These are phyloP conservation scores for Streblospio benedicti DNA, from an alignment of 1,140 invertebrate genomes.

Conservation along the genomic window DNA sequence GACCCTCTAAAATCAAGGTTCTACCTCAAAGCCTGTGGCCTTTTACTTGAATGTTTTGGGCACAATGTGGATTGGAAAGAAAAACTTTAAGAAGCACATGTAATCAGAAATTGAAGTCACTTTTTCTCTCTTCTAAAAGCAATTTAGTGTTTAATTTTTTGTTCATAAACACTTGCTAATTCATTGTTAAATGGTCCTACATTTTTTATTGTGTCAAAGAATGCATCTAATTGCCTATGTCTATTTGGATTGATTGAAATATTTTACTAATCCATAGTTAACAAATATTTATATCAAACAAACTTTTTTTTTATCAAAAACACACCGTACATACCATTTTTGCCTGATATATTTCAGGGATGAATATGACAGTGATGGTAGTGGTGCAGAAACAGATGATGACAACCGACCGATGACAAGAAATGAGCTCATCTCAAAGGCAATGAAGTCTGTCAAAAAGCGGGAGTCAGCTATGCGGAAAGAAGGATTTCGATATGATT, in stretches of 20 bases:
- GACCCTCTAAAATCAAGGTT: too few species aligned
- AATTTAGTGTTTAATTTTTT: too few species aligned
- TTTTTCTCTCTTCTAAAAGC: too few species aligned
- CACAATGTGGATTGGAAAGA: too few species aligned
- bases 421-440: slow-evolving; percentile 39
- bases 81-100: too few species aligned
- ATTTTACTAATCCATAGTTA: too few species aligned
- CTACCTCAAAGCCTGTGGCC: too few species aligned
- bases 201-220: background rate
- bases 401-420: slow-evolving; percentile 40
- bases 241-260: background rate
- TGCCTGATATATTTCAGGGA: slow-evolving; percentile 27
- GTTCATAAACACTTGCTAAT: background rate
- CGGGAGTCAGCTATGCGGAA: slow-evolving; percentile 39
- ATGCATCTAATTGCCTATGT: background rate
- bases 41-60: too few species aligned
- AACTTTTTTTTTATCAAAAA: background rate
- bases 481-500: slow-evolving; percentile 39
- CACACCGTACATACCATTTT: background rate
- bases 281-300: background rate
- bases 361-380: slow-evolving; percentile 44
- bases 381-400: slow-evolving; percentile 41
- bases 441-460: slow-evolving; percentile 45
- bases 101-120: too few species aligned
- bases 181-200: background rate